Evolutionary conservation across 2,888 invertebrate genomes (phyloP).

Genomic region (Pecten maximus): DNA sequence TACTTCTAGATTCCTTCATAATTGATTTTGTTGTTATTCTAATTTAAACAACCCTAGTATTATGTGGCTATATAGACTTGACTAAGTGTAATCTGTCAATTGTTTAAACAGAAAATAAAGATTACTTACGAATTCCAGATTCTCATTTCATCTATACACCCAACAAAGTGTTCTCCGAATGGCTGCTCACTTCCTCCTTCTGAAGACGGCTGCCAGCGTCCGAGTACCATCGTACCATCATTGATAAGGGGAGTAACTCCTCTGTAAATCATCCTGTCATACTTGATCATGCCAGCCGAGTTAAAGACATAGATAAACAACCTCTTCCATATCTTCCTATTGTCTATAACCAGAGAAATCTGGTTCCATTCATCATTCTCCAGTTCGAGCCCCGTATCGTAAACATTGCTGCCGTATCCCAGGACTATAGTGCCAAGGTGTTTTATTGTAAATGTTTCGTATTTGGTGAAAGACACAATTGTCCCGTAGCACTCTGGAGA

Average conservation of each 20-base stretch:
- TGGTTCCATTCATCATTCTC: conserved; percentile 58
- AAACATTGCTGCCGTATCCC: conserved; percentile 38
- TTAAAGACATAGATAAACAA: conserved; percentile 49
- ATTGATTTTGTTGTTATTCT: no score
- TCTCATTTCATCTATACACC: conserved; percentile 64
- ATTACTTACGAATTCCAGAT: conserved; percentile 61
- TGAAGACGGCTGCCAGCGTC: conserved; percentile 59
- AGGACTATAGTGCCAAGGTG: conserved; percentile 45
- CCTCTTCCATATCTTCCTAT: conserved; percentile 22
- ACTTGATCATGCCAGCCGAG: conserved; percentile 36
- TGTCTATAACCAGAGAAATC: conserved; percentile 51
- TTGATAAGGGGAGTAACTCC: conserved; percentile 37
- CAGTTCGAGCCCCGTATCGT: conserved; percentile 52
- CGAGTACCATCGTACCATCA: conserved; percentile 59
- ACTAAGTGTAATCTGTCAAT: no score
- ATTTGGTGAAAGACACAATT: conserved; percentile 59
- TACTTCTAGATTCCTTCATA: no score
- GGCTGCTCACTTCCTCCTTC: conserved; percentile 50
- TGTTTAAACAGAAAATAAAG: conserved; percentile 30
- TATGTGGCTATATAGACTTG: no score
- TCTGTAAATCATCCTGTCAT: background rate
- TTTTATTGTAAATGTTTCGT: conserved; percentile 53
- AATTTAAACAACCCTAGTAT: no score
- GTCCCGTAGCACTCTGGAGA: conserved; percentile 55
- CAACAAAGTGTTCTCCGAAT: conserved; percentile 54